Evolutionary conservation across 2,797 vertebrate species (phyloP).

Genomic region (Sebastes steindachneri): DNA sequence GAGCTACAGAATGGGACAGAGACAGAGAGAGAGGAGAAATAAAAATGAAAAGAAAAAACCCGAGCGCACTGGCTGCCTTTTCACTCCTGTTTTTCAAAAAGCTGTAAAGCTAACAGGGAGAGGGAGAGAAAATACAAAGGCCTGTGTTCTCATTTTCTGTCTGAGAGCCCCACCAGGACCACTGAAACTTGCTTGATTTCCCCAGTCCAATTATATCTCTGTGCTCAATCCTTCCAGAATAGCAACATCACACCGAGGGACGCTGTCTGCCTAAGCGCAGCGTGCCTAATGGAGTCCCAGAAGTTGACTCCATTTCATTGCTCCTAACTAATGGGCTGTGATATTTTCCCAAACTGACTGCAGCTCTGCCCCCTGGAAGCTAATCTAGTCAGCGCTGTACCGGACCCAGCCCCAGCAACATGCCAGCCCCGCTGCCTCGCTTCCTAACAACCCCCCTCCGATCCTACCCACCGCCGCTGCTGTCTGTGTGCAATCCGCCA

Average conservation of each 20-base stretch:
- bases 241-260: constrained; percentile 88
- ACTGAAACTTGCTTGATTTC: constrained; percentile 94
- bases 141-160: constrained; percentile 81
- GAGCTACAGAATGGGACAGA: constrained; percentile 9
- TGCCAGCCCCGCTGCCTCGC: constrained; percentile 61
- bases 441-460: constrained; percentile 51
- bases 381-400: constrained; percentile 81
- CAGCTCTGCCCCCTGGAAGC: constrained; percentile 84
- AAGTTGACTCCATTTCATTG: constrained; percentile 95
- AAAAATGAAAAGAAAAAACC: constrained; percentile 55
- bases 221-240: constrained; percentile 89
- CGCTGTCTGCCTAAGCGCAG: constrained; percentile 89
- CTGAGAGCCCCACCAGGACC: constrained; percentile 87
- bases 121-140: constrained; percentile 78
- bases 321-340: constrained; percentile 95
- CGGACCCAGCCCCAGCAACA: constrained; percentile 65
- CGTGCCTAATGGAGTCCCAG: constrained; percentile 93
- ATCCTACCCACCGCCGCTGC: constrained; percentile 57
- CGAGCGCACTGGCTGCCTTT: constrained; percentile 53
- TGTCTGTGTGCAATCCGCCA: constrained; percentile 58
- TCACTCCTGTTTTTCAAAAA: constrained; percentile 72
- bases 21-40: constrained; percentile 13
- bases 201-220: constrained; percentile 96
- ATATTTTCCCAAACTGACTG: constrained; percentile 91
- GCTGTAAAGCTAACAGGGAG: constrained; percentile 77